Percentiles rank a stretch among this genome's conserved stretches.
Evolutionary conservation across 53 echinoderm and acorn worm species (phyloP).

Genomic region (Temnopleurus reevesii): DNA sequence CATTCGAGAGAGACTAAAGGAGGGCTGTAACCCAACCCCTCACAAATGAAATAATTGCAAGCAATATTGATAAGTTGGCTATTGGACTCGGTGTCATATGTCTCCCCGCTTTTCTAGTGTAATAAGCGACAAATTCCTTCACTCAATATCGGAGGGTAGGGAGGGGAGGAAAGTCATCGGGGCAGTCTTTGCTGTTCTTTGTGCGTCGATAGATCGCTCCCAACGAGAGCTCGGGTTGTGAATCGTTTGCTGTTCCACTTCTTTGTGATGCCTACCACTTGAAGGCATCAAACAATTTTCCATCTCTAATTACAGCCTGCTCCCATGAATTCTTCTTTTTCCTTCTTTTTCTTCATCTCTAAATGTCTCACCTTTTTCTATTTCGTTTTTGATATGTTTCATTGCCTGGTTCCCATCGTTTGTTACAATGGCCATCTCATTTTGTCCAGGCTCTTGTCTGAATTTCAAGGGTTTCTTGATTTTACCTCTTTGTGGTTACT

Average conservation of each 20-base stretch:
- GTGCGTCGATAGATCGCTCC: slow-evolving; percentile 61
- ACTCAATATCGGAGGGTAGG: slow-evolving; percentile 59
- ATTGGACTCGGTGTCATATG: slow-evolving; percentile 57
- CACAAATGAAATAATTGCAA: slow-evolving; percentile 62
- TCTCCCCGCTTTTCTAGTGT: slow-evolving; percentile 50
- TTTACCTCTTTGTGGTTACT: background rate
- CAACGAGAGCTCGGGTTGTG: slow-evolving; percentile 32
- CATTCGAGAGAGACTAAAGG: slow-evolving; percentile 23
- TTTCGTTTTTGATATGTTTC: slow-evolving; percentile 26
- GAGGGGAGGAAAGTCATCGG: slow-evolving; percentile 54
- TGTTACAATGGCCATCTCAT: slow-evolving; percentile 3
- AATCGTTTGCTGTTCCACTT: slow-evolving; percentile 28
- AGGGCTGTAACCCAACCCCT: slow-evolving; percentile 54
- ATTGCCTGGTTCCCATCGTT: slow-evolving; percentile 28
- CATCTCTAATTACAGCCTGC: slow-evolving; percentile 55
- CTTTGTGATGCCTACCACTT: slow-evolving; percentile 43
- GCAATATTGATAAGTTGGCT: slow-evolving; percentile 66
- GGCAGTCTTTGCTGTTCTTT: slow-evolving; percentile 32
- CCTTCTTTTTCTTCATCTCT: too few relatives aligned
- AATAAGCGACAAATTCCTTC: slow-evolving; percentile 61
- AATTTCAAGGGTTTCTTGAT: background rate
- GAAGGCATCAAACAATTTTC: slow-evolving; percentile 63
- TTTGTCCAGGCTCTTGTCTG: background rate
- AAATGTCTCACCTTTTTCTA: slow-evolving; percentile 19
- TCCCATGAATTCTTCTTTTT: slow-evolving; percentile 22